These are phyloP conservation scores for Plectrocnemia conspersa DNA, from an alignment of 1,140 invertebrate species.

Conservation along the genomic window DNA sequence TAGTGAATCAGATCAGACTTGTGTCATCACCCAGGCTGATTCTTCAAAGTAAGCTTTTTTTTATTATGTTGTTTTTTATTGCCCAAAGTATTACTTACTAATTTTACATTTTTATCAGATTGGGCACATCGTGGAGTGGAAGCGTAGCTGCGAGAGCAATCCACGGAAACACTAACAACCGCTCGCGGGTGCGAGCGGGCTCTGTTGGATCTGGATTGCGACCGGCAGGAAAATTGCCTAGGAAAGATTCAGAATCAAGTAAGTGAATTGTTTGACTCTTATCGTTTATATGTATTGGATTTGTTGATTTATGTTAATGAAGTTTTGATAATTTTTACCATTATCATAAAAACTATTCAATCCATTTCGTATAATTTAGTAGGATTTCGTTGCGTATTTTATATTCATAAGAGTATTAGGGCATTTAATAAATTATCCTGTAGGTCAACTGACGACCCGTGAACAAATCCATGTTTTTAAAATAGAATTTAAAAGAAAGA, in stretches of 20 bases:
- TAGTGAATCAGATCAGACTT: conserved; percentile 29
- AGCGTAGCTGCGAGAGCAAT: conserved; percentile 10
- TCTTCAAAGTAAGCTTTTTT: conserved; percentile 5
- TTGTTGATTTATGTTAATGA: too few species aligned
- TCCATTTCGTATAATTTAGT: too few species aligned
- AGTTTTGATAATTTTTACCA: too few species aligned
- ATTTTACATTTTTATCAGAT: conserved; percentile 11
- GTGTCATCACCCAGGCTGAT: conserved; percentile 1
- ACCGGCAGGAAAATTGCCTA: conserved; percentile 1
- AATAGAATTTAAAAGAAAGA: too few species aligned
- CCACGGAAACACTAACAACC: conserved; percentile 2
- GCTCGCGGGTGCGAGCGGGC: conserved; percentile 19
- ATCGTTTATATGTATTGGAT: too few species aligned
- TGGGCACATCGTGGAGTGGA: conserved; percentile 29
- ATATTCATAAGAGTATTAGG: too few species aligned
- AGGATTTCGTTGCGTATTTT: too few species aligned
- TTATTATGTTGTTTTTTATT: conserved; percentile 7
- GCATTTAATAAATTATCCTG: too few species aligned
- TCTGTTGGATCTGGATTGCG: conserved; percentile 30
- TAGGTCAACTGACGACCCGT: too few species aligned
- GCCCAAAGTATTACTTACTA: neutral
- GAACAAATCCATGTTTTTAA: too few species aligned
- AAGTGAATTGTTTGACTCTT: too few species aligned
- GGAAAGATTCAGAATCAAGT: conserved; percentile 13
- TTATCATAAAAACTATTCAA: too few species aligned